phyloP scores from a whole-genome alignment of 1,140 invertebrate species.

The Amyelois transitella region DNA sequence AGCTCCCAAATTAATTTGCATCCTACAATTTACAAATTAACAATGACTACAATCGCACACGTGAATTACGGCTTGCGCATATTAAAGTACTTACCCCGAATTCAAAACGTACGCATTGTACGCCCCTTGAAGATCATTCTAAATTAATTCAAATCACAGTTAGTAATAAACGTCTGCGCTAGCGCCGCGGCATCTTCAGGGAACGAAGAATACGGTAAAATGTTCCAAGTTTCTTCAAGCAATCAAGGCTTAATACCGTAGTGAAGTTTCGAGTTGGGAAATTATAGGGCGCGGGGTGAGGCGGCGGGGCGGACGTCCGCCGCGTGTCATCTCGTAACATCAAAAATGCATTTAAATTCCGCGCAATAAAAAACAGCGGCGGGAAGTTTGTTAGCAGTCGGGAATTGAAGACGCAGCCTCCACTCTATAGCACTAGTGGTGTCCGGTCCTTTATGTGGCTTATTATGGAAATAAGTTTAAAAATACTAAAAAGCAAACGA shows the following conservation, averaged over 20 bases:
- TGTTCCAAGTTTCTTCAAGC: constrained; percentile 73
- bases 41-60: not conserved
- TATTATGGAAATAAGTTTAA: constrained; percentile 7
- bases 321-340: constrained; percentile 74
- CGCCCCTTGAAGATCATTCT: constrained; percentile 21
- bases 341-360: constrained; percentile 75
- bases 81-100: not conserved
- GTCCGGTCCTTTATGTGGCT: constrained; percentile 2
- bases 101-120: constrained; percentile 5
- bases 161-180: constrained; percentile 63
- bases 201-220: constrained; percentile 72
- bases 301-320: constrained; percentile 53
- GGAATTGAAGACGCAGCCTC: constrained; percentile 56
- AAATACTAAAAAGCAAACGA: constrained; percentile 12
- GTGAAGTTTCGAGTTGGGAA: constrained; percentile 71
- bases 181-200: constrained; percentile 58
- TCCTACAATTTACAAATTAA: constrained; percentile 3
- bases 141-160: constrained; percentile 64
- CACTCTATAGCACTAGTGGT: constrained; percentile 30
- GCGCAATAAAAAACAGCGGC: constrained; percentile 73
- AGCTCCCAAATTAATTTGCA: constrained; percentile 31
- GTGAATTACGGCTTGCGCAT: not conserved
- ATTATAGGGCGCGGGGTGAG: constrained; percentile 61
- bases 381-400: constrained; percentile 65
- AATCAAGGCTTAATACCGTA: constrained; percentile 74